phyloP scores from a whole-genome alignment of 2,113 vertebrate genomes.

The Rhinoptilus africanus region DNA sequence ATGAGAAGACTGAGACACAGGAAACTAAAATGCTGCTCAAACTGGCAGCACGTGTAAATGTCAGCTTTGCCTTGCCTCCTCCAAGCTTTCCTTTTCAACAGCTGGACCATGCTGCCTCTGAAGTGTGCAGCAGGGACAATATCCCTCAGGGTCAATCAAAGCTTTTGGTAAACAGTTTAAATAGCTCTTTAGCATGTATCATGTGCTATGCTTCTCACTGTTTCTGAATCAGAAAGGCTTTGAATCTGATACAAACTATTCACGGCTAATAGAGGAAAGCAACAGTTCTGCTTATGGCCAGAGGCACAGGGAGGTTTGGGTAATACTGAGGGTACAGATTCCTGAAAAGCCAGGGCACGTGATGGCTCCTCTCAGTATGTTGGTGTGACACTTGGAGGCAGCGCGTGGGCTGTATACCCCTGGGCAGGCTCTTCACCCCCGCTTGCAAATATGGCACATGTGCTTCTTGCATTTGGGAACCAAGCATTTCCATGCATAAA shows the following conservation, averaged over 20 bases:
- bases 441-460: not conserved
- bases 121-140: not conserved
- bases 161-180: not conserved
- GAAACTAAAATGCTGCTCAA: not conserved
- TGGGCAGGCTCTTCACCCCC: not conserved
- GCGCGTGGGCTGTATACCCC: accelerated
- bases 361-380: not conserved
- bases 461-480: not conserved
- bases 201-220: not conserved
- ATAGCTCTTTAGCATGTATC: not conserved
- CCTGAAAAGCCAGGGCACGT: not conserved
- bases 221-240: not conserved
- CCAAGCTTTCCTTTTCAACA: not conserved
- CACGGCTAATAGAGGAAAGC: not conserved
- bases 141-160: not conserved
- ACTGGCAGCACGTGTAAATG: not conserved
- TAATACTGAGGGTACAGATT: not conserved
- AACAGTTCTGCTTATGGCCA: not conserved
- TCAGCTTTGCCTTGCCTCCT: not conserved
- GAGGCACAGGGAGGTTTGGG: not conserved
- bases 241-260: not conserved
- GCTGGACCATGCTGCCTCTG: not conserved
- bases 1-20: not conserved
- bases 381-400: not conserved
- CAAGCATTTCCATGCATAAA: not conserved